Evolutionary conservation across 2,113 vertebrate genomes (phyloP), one percentile per base, ranked within the genome.

Genomic region (Fulica atra): DNA sequence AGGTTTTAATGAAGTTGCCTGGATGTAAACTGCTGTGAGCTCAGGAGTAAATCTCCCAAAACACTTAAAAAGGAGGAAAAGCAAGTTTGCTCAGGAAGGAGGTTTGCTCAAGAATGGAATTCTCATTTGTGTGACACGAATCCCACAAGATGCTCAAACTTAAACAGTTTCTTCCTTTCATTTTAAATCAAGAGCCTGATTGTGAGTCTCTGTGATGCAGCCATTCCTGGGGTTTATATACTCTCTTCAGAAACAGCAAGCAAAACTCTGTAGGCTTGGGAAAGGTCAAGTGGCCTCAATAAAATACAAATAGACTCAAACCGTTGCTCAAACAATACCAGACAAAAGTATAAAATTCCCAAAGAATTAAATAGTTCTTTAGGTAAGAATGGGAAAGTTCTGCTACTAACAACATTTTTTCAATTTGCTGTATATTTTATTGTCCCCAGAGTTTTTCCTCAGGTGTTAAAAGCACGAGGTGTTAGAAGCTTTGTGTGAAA

Each of bases 261-360:
- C 13, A 91, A 87, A 91, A 79, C 56, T 82, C 70, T 71, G 5
- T 31, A 92, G 50, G 38, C 73, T 77, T 81, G 81, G 83, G 77
- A 92, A 90, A 81, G 61, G 82, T 94, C 83, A 88, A 93, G 92
- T 84, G 57, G 70, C 88, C 77, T 95, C 78, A 44, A 18, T 81
- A 89, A 93, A 88, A 91, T 42, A 81, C 80, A 90, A 91, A 88
- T 35, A 93, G 56, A 78, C 33, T 64, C 46, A 81, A 90, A 81
- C 18, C 11, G n/a, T 92, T 91, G 36, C 29, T 96, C 69, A 92
- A 53, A 86, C n/a, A 92, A 61, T 84, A 35, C 28, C 28, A 84
- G 31, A 79, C 10, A 69, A 40, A 84, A 88, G n/a, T 54, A 74
- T 60, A 87, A 94, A 77, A 68, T 69, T 68, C 35, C 29, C 42